Percentiles rank a stretch among this genome's conserved stretches.
These are phyloP conservation scores for Pholis gunnellus DNA, from an alignment of 2,113 vertebrate genomes.

Conservation along the genomic window DNA sequence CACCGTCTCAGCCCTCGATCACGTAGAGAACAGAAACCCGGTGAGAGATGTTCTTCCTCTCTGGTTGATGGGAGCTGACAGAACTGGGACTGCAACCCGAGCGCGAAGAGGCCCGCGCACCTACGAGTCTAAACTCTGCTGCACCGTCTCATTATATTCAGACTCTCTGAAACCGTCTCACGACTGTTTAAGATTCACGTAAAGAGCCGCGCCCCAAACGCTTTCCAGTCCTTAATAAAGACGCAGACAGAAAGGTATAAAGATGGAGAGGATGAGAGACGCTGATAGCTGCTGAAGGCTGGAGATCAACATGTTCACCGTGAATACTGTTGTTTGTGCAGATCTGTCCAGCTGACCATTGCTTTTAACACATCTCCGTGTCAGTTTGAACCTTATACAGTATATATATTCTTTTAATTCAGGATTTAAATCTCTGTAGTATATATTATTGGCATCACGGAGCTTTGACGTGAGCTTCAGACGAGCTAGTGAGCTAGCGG, in stretches of 20 bases:
- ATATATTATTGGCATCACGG: neutral
- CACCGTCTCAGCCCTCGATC: conserved; percentile 44
- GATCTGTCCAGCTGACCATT: neutral
- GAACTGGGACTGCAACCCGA: conserved; percentile 69
- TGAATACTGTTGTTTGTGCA: neutral
- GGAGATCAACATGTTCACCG: neutral
- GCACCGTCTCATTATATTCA: conserved; percentile 42
- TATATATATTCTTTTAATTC: neutral
- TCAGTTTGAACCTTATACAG: neutral
- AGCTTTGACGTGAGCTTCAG: neutral
- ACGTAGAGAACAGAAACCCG: neutral
- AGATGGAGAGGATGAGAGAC: neutral
- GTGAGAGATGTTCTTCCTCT: conserved; percentile 29
- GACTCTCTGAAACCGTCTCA: conserved; percentile 6
- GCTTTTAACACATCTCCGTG: neutral
- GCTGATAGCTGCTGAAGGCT: conserved; percentile 3
- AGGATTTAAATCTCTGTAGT: neutral
- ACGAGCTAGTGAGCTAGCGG: too few species aligned
- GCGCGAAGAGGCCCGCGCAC: conserved; percentile 37
- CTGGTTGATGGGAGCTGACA: conserved; percentile 68
- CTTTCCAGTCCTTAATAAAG: fast-evolving
- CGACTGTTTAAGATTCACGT: conserved; percentile 9
- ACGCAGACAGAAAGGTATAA: neutral
- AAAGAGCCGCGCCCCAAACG: neutral
- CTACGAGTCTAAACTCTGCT: conserved; percentile 43